These are phyloP conservation scores for Microcebus ravelobensis DNA, from an alignment of 2,113 vertebrate genomes.

Conservation along the genomic window DNA sequence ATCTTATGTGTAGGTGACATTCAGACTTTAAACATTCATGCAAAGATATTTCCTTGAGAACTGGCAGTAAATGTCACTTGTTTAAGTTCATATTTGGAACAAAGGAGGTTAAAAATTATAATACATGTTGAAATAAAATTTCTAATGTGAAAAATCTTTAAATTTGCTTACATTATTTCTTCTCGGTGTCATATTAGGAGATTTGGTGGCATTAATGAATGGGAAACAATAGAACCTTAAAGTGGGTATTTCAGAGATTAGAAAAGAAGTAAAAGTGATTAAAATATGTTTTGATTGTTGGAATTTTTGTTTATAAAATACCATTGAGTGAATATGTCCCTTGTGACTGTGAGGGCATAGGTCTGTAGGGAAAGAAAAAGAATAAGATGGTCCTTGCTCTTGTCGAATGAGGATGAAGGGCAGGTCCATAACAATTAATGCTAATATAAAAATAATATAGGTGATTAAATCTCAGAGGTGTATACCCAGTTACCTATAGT, in stretches of 20 bases:
- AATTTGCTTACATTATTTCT: constrained; percentile 17
- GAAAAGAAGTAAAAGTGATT: constrained; percentile 30
- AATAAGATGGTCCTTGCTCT: not conserved
- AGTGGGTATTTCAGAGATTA: not conserved
- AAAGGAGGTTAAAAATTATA: not conserved
- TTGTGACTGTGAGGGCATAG: not conserved
- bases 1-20: constrained; percentile 51
- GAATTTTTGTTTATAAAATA: constrained; percentile 23
- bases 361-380: not conserved
- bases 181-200: not conserved
- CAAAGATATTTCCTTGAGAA: constrained; percentile 47
- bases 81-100: constrained; percentile 6
- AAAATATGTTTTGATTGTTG: not conserved
- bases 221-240: not conserved
- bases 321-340: not conserved
- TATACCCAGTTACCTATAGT: not conserved
- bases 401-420: not conserved
- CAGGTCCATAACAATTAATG: not conserved
- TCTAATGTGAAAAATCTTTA: not conserved
- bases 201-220: not conserved
- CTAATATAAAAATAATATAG: not conserved
- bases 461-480: constrained; percentile 3
- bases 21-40: constrained; percentile 14
- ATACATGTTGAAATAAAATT: constrained; percentile 22
- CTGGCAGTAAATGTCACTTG: constrained; percentile 35